phyloP scores from a whole-genome alignment of 2,888 invertebrate genomes.

The Eristalinus aeneus region DNA sequence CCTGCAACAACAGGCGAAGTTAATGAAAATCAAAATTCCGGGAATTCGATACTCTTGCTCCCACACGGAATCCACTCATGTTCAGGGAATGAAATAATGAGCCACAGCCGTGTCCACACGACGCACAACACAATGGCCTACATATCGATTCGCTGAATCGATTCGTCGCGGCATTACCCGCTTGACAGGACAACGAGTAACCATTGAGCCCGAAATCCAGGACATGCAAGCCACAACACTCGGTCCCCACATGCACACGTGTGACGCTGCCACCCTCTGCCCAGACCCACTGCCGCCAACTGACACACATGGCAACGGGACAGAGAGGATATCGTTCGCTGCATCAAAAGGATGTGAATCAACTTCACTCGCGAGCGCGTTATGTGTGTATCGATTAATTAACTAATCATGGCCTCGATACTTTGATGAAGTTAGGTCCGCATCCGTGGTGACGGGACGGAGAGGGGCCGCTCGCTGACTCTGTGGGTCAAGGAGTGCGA shows the following conservation, averaged over 20 bases:
- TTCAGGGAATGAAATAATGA: neutral
- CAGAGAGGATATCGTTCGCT: constrained; percentile 60
- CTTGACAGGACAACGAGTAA: constrained; percentile 5
- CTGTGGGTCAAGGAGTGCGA: constrained; percentile 64
- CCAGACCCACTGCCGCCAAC: neutral
- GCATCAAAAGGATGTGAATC: constrained; percentile 65
- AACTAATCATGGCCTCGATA: constrained; percentile 66
- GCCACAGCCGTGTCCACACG: constrained; percentile 15
- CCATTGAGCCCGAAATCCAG: constrained; percentile 6
- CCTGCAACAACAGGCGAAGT: neutral
- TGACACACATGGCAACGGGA: constrained; percentile 39
- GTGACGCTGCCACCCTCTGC: neutral
- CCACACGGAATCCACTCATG: neutral
- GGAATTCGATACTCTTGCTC: neutral
- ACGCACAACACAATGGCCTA: constrained; percentile 24
- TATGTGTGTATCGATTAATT: constrained; percentile 57
- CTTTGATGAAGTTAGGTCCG: constrained; percentile 56
- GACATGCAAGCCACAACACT: neutral
- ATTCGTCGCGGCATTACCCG: neutral
- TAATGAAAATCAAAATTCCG: neutral
- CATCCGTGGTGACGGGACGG: neutral
- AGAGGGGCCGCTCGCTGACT: constrained; percentile 5
- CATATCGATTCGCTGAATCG: constrained; percentile 35
- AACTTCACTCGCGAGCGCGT: constrained; percentile 55
- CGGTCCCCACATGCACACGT: neutral